Conservation (phyloP, 2,797 vertebrate species). For the Acipenser transmontanus region DNA sequence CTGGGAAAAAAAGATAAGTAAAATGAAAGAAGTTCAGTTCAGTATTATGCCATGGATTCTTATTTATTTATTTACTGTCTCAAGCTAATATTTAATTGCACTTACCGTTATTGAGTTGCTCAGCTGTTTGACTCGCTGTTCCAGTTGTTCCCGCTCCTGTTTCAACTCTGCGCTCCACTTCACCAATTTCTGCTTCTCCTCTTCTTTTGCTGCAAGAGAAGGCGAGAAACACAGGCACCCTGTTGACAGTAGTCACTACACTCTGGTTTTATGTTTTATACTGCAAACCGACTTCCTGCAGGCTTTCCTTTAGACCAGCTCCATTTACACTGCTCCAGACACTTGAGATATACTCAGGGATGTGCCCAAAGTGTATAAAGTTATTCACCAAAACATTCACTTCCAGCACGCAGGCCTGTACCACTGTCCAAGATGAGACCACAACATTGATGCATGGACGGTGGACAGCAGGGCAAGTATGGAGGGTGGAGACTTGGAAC, state of each 20-base stretch:
- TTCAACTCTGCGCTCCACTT: constrained; percentile 97
- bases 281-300: background rate
- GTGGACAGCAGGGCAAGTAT: background rate
- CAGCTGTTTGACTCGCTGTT: constrained; percentile 94
- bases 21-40: background rate
- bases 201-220: constrained; percentile 84
- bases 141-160: constrained; percentile 90
- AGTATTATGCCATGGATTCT: background rate
- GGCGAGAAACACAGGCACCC: background rate
- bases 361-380: too few species aligned
- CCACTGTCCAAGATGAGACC: too few species aligned
- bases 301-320: too few species aligned
- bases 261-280: background rate
- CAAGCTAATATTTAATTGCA: constrained; percentile 8
- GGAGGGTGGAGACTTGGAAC: too few species aligned
- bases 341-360: too few species aligned
- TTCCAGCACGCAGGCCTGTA: too few species aligned
- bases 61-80: background rate
- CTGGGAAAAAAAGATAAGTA: constrained; percentile 42
- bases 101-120: constrained; percentile 94
- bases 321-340: too few species aligned
- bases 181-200: constrained; percentile 95
- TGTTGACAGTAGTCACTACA: background rate
- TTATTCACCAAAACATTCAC: too few species aligned
- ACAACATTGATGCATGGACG: background rate